Evolutionary conservation across 2,888 invertebrate species (phyloP).

Genomic region (Apoderus coryli): DNA sequence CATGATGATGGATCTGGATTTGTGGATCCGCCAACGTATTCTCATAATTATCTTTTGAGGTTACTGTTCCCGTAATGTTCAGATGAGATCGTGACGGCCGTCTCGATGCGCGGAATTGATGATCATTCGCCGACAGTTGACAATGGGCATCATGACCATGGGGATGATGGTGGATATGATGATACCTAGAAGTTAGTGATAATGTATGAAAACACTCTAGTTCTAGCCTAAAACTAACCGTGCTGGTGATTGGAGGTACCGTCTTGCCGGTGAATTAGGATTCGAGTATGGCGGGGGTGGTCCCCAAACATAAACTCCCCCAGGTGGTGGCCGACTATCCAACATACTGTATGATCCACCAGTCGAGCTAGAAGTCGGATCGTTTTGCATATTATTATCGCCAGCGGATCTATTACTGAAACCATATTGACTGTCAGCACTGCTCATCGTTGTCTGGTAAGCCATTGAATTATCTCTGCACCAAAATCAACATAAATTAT

Average conservation of each 20-base stretch:
- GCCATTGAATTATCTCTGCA: constrained; percentile 35
- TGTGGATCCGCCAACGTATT: constrained; percentile 38
- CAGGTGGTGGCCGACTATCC: constrained; percentile 37
- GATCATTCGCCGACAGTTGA: constrained; percentile 30
- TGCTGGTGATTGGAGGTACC: constrained; percentile 33
- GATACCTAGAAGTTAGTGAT: constrained; percentile 21
- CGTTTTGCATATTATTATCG: constrained; percentile 26
- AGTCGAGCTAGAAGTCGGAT: constrained; percentile 28
- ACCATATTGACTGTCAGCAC: constrained; percentile 73
- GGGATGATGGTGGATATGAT: constrained; percentile 30
- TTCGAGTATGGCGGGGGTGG: constrained; percentile 82
- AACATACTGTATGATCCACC: constrained; percentile 43
- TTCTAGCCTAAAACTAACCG: constrained; percentile 23
- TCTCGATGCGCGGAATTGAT: constrained; percentile 25
- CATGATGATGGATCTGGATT: constrained; percentile 28
- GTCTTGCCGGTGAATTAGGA: constrained; percentile 53
- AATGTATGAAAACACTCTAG: too few species aligned
- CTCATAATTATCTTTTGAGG: constrained; percentile 38
- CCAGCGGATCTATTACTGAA: constrained; percentile 41
- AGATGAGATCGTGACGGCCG: constrained; percentile 22
- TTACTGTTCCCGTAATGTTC: constrained; percentile 23
- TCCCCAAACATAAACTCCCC: constrained; percentile 58
- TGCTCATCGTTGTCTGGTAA: constrained; percentile 49
- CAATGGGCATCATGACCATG: constrained; percentile 33
- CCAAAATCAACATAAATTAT: constrained; percentile 8